A percentile compares a stretch with the other conserved stretches of the same genome.
Evolutionary conservation across 2,113 vertebrate species (phyloP).

Genomic region (Anoura caudifer): DNA sequence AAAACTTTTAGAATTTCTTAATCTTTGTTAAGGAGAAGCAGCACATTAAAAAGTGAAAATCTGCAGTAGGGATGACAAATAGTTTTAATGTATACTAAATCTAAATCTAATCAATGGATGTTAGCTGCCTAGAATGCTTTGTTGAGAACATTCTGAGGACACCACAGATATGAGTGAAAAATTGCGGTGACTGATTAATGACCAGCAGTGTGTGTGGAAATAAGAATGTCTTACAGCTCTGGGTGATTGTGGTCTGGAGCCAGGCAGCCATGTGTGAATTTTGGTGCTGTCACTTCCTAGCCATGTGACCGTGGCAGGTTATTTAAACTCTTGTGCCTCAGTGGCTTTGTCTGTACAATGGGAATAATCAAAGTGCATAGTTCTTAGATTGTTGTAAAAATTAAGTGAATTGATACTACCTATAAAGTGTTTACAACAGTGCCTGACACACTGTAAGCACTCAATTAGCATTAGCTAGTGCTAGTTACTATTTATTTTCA

Average conservation of each 20-base stretch:
- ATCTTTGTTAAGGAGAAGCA: neutral
- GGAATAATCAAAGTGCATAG: neutral
- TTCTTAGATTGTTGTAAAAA: neutral
- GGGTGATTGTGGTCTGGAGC: neutral
- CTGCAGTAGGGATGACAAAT: neutral
- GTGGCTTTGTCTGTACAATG: neutral
- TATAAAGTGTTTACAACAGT: neutral
- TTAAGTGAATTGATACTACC: neutral
- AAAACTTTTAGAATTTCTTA: neutral
- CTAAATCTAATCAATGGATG: neutral
- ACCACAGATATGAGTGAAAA: neutral
- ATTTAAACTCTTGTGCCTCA: neutral
- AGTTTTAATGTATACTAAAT: neutral
- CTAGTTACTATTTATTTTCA: slow-evolving; percentile 6
- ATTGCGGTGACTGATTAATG: neutral
- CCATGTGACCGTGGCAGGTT: neutral
- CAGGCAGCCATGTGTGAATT: neutral
- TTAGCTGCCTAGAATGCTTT: neutral
- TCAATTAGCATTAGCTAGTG: slow-evolving; percentile 6
- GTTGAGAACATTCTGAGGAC: neutral
- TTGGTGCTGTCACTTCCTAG: neutral
- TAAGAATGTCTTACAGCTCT: neutral
- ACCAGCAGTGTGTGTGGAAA: neutral
- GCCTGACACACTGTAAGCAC: neutral
- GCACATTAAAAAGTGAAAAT: neutral